Conservation (phyloP, 2,113 vertebrate genomes). For the Bothrops jararaca region DNA sequence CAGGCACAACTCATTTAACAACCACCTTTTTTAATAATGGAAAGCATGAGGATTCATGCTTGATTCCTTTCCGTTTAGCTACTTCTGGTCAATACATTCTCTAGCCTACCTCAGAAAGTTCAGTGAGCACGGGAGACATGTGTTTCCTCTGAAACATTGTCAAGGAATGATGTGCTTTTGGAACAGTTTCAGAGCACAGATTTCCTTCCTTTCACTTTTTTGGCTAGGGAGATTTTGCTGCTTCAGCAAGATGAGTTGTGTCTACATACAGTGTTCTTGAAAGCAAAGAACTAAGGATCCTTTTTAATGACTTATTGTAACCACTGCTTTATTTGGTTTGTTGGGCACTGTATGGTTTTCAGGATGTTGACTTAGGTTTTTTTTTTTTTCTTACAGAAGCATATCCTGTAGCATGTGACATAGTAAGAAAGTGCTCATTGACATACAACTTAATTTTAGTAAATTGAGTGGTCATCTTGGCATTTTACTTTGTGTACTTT, state of each 20-base stretch:
- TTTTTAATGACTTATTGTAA: not conserved
- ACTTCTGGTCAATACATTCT: not conserved
- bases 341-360: not conserved
- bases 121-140: not conserved
- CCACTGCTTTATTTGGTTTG: not conserved
- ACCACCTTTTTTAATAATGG: not conserved
- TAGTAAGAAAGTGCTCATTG: not conserved
- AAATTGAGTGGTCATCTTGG: slow-evolving; percentile 20
- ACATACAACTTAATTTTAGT: slow-evolving; percentile 29
- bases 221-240: slow-evolving; percentile 28
- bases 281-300: not conserved
- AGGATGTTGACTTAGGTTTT: not conserved
- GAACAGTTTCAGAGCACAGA: slow-evolving; percentile 22
- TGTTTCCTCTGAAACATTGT: slow-evolving; percentile 16
- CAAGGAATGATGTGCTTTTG: slow-evolving; percentile 25
- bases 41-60: not conserved
- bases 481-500: not conserved
- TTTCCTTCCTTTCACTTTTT: slow-evolving; percentile 59
- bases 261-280: slow-evolving; percentile 29
- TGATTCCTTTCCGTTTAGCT: not conserved
- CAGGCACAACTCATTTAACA: not conserved
- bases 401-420: not conserved
- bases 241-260: slow-evolving; percentile 24
- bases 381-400: not conserved
- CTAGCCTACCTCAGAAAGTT: not conserved